Evolutionary conservation across 2,797 vertebrate species (phyloP), one percentile per base, ranked within the genome.

Genomic region (Megaceryle alcyon): DNA sequence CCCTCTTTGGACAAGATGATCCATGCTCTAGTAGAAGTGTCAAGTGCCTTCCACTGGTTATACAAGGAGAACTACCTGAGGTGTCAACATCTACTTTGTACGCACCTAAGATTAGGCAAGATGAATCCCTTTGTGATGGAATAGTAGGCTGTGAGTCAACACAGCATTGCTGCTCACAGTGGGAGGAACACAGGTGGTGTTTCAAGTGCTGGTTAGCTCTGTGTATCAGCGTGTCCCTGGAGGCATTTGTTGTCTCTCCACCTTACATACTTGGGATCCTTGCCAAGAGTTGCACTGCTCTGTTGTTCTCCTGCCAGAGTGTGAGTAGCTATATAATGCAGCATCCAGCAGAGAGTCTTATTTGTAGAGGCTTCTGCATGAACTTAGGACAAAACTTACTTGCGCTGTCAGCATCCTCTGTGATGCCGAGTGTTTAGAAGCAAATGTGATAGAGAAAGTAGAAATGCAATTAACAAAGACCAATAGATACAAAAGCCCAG

Each of bases 381-480:
- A 92, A 85, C 75, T 92, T 69, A 6, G 70, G 69, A 37, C 82
- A 59, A 88, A 96, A 92, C 94, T 94, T 92, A 75, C 68, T 94
- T 96, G 91, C 86, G 64, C 75, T 59, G 64, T 94, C 96, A 95
- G 94, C 91, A 95, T 92, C 44, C 68, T 82, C 77, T 86, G 82
- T 6, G 1, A 77, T 94, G 81, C 86, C 60, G 83, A 94, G 57
- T 35, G 61, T 80, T 90, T 77, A 71, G 90, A 93, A 90, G 54
- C 33, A 93, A 92, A 94, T 80, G 94, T 80, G 96, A 94, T 96
- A 86, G 96, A 94, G 87, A 86, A 91, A 90, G 81, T 71, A 95
- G 92, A 84, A 95, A 96, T 89, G 86, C 93, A 96, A 93, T 97
- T 95, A 97, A 88, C 85, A 78, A 86, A 97, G 96, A 65, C 93